phyloP scores from a whole-genome alignment of 2,113 vertebrate species.

The Ictalurus furcatus region DNA sequence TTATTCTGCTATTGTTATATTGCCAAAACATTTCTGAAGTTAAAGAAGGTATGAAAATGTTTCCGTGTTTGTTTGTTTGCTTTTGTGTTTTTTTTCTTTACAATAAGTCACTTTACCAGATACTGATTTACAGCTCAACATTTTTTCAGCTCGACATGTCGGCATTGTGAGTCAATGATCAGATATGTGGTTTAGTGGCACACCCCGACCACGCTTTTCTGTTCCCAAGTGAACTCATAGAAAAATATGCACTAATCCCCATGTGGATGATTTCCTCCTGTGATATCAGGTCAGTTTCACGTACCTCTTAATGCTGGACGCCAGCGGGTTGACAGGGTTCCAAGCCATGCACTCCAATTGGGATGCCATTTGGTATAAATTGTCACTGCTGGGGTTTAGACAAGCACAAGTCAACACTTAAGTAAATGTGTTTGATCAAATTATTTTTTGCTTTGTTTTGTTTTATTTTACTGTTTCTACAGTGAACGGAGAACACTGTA shows the following conservation, averaged over 20 bases:
- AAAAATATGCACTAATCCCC: slow-evolving; percentile 56
- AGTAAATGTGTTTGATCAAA: slow-evolving; percentile 3
- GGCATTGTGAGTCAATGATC: background rate
- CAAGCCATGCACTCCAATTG: slow-evolving; percentile 94
- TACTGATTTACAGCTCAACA: slow-evolving; percentile 3
- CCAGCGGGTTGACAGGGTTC: slow-evolving; percentile 89
- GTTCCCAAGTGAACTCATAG: background rate
- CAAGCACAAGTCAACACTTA: slow-evolving; percentile 45
- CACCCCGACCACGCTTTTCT: background rate
- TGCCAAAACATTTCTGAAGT: background rate
- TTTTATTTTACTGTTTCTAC: background rate
- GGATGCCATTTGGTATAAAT: slow-evolving; percentile 96
- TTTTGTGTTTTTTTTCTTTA: background rate
- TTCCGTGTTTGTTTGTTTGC: background rate
- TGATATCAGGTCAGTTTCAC: slow-evolving; percentile 54
- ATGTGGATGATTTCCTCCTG: slow-evolving; percentile 54
- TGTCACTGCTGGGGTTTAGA: slow-evolving; percentile 81
- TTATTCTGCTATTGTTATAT: background rate
- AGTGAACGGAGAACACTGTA: background rate
- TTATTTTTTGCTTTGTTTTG: background rate
- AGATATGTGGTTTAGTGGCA: slow-evolving; percentile 36
- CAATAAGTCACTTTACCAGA: background rate
- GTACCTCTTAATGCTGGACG: slow-evolving; percentile 90
- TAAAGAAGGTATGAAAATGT: background rate
- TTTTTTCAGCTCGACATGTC: background rate